A percentile compares a stretch with the other conserved stretches of the same genome.
phyloP scores from a whole-genome alignment of 1,140 invertebrate species.

The Globodera rostochiensis region DNA sequence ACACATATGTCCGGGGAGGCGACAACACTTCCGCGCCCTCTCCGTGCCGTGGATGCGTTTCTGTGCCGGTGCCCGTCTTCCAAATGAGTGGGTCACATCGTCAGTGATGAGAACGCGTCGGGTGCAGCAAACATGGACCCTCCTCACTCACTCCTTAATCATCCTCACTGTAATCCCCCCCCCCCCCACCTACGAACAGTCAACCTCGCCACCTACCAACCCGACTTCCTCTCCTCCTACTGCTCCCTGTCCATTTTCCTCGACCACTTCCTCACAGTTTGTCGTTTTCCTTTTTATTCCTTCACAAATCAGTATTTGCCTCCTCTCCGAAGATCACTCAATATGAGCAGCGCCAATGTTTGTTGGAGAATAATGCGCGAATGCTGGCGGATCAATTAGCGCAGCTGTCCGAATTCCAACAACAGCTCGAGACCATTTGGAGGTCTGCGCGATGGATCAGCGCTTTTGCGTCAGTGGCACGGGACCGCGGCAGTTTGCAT shows the following conservation, averaged over 20 bases:
- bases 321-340: slow-evolving; percentile 30
- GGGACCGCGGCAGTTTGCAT: slow-evolving; percentile 27
- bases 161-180: not conserved
- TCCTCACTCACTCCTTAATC: not conserved
- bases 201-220: slow-evolving; percentile 42
- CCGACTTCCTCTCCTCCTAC: slow-evolving; percentile 49
- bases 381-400: slow-evolving; percentile 44
- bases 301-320: too few relatives aligned
- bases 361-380: slow-evolving; percentile 37
- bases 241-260: slow-evolving; percentile 47
- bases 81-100: slow-evolving; percentile 49
- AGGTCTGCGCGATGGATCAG: slow-evolving; percentile 41
- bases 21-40: not conserved
- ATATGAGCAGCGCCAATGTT: slow-evolving; percentile 49
- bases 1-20: not conserved
- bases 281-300: not conserved
- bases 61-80: slow-evolving; percentile 48
- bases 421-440: slow-evolving; percentile 44
- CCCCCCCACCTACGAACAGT: slow-evolving; percentile 24
- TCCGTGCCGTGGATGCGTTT: slow-evolving; percentile 41
- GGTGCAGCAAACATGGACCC: not conserved
- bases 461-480: slow-evolving; percentile 46
- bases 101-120: not conserved
- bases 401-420: slow-evolving; percentile 41
- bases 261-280: slow-evolving; percentile 47